Evolutionary conservation across 2,888 invertebrate genomes (phyloP).

Genomic region (Atrina japonica): DNA sequence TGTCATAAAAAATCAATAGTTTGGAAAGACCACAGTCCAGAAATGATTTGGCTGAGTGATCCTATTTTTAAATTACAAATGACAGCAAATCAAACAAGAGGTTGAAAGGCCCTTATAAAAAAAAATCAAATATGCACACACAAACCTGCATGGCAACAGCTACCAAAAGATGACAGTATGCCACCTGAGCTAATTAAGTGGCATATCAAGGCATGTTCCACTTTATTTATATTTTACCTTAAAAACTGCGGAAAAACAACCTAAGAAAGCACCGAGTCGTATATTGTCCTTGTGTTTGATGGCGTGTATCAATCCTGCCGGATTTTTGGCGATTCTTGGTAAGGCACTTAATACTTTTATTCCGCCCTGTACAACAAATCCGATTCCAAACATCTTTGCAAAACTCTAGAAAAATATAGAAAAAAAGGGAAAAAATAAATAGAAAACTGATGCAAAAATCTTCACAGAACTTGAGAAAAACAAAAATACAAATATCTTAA

Average conservation of each 20-base stretch:
- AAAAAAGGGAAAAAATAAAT: constrained; percentile 1
- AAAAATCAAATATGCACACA: too few species aligned
- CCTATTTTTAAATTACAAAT: too few species aligned
- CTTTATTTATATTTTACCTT: too few species aligned
- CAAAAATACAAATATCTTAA: not conserved
- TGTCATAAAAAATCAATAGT: too few species aligned
- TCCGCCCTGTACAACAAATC: constrained; percentile 73
- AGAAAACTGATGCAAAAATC: not conserved
- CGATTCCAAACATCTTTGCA: constrained; percentile 74
- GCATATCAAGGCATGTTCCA: too few species aligned
- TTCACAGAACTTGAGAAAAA: not conserved
- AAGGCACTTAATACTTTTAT: constrained; percentile 65
- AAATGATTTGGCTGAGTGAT: too few species aligned
- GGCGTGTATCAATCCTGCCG: constrained; percentile 56
- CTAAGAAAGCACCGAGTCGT: constrained; percentile 85
- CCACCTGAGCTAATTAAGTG: too few species aligned
- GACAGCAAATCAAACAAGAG: too few species aligned
- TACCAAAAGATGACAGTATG: too few species aligned
- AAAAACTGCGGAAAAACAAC: constrained; percentile 86
- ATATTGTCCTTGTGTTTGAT: constrained; percentile 65
- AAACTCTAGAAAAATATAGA: constrained; percentile 61
- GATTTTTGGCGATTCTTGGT: constrained; percentile 57
- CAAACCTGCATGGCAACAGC: too few species aligned
- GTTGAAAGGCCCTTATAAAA: too few species aligned
- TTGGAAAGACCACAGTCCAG: too few species aligned